Base-by-base conservation (phyloP, 1,140 invertebrate species). In the Penaeus indicus region DNA sequence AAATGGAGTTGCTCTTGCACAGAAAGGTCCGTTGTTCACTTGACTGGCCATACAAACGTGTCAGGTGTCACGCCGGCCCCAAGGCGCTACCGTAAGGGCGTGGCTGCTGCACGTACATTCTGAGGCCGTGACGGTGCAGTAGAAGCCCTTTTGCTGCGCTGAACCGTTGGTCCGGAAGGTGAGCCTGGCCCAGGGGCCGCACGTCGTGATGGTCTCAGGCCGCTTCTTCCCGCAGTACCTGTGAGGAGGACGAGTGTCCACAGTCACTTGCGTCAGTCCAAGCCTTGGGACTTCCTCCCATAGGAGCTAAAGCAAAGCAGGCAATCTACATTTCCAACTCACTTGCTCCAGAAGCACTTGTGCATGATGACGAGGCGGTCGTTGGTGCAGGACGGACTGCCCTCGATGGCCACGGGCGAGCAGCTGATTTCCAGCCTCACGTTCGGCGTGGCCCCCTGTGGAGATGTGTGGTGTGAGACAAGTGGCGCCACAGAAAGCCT, bases 291-390 rank as follows among this genome's bases (percentile, higher is more conserved):
- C 7, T 1, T 11, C 11, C 54, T 54, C 54, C 54, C 54, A 8
- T 2, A 1, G 54, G 11, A 13, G 10, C 8, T 8, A 11, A 54
- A 13, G 11, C 5, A 13, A 54, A 54, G 2, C 8, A 54, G 16
- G 54, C 0, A 13, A 16, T 16, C 54, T 13, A 0, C 16, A 11
- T 16, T 32, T 16, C 7, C 16, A 27, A 1, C 72, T 25, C 42
- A 75, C 72, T 25, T 75, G 18, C 8, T 19, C 72, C 72, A 75
- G 25, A 32, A 13, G 42, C 72, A 75, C 11, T 19, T 38, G 25
- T 75, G 72, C 18, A 7, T 32, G 72, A 75, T 75, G 25, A 75
- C n/a, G 16, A 75, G n/a, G 72, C 72, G 72, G 72, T 75, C 72
- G n/a, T 75, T 75, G 18, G 4, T 27, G 21, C 72, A 75, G 0